Base-by-base conservation (phyloP, 1,140 invertebrate species). In the Drosophila willistoni region DNA sequence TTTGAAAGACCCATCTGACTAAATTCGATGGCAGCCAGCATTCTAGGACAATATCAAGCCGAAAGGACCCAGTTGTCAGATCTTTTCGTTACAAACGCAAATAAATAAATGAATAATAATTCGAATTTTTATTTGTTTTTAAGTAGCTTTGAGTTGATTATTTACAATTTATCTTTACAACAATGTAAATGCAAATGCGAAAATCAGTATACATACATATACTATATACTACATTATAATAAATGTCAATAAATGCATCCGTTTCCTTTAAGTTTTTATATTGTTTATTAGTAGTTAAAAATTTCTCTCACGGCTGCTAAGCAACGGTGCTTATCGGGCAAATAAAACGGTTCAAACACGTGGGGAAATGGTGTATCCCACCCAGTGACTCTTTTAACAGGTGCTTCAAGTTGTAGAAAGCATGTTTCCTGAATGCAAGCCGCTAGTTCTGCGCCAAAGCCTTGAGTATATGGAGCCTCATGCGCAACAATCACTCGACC, bases 331-430 rank as follows among this genome's bases (percentile, higher is more conserved):
- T 98, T 98, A 86, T 97, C 96, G 5, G 99, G 99, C 66, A 99
- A 91, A 93, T 99, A 99, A 93, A 99, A 98, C 0, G 96, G 96
- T 92, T 99, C 99, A 93, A 96, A 99, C 3, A 99, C 94, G 93
- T 98, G 97, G 7, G 99, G 97, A 93, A 99, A 99, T 3, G 99
- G 98, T 5, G 98, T 98, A 93, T 99, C 99, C 94, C 97, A 98
- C n/a, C 99, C 99, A 55, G 97, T 96, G 3, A 99, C 96, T 90
- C 99, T 94, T 56, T 94, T 93, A 13, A 99, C 94, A 0, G 99
- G 99, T 7, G 98, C 97, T 93, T 99, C 98, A 67, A 99, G 94
- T 92, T 98, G 94, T 41, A 99, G 93, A 92, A 99, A 99, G 92
- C 98, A 99, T 82, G 98, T 96, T 82, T 96, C 95, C 95, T 99